phyloP scores from a whole-genome alignment of 1,140 invertebrate species.

The Bradynema listronoti region DNA sequence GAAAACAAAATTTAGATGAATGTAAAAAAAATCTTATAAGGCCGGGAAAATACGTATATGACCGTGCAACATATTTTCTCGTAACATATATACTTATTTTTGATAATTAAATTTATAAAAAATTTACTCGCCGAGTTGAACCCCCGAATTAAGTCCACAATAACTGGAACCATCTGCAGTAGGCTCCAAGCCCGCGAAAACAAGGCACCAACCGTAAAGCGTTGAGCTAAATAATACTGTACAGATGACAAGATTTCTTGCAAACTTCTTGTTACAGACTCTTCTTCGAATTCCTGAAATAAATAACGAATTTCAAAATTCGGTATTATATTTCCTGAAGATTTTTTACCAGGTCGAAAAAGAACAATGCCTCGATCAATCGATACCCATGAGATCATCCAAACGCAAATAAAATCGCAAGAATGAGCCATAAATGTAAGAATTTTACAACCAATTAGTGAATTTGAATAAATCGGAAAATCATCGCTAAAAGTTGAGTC shows the following conservation, averaged over 20 bases:
- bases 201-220: conserved; percentile 52
- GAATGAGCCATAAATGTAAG: conserved; percentile 54
- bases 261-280: conserved; percentile 52
- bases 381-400: conserved; percentile 57
- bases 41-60: no score
- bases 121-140: conserved; percentile 32
- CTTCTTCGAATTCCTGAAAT: conserved; percentile 44
- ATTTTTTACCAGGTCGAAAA: conserved; percentile 41
- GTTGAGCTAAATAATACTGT: conserved; percentile 45
- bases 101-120: no score
- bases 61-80: no score
- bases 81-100: no score
- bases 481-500: conserved; percentile 34
- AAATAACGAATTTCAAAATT: conserved; percentile 18
- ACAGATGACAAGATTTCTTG: conserved; percentile 41
- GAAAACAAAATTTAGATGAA: no score
- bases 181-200: conserved; percentile 51
- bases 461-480: conserved; percentile 42
- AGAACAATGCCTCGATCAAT: conserved; percentile 53
- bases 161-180: conserved; percentile 31
- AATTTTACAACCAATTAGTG: conserved; percentile 51
- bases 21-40: no score
- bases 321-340: not conserved
- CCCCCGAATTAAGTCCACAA: conserved; percentile 42
- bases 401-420: conserved; percentile 57